Conservation (phyloP, 2,113 vertebrate species). For the Cheilinus undulatus region DNA sequence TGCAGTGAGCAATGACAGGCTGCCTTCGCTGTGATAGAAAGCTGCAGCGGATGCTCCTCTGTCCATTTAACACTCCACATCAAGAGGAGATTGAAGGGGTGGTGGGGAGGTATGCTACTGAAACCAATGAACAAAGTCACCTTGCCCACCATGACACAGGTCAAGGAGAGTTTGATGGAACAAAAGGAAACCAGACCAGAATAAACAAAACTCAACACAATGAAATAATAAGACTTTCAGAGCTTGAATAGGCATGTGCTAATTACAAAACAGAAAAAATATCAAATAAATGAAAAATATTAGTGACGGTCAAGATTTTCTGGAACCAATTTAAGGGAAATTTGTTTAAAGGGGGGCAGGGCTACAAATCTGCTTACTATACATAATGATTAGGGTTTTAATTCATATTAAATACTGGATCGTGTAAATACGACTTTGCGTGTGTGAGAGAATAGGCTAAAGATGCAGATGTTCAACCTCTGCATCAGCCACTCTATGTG, state of each 20-base stretch:
- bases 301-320: not conserved
- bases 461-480: not conserved
- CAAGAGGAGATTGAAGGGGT: conserved; percentile 1
- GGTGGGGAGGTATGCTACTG: conserved; percentile 17
- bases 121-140: conserved; percentile 44
- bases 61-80: conserved; percentile 25
- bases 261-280: not conserved
- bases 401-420: not conserved
- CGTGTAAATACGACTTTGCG: not conserved
- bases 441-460: not conserved
- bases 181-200: not conserved
- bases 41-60: conserved; percentile 48
- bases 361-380: not conserved
- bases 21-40: conserved; percentile 21
- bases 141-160: conserved; percentile 47
- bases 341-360: too few relatives aligned
- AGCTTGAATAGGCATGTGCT: too few relatives aligned
- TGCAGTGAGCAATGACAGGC: conserved; percentile 3
- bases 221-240: too few relatives aligned
- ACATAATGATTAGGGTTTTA: not conserved
- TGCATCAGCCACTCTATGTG: not conserved
- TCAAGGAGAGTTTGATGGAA: conserved; percentile 20
- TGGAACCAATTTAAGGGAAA: too few relatives aligned
- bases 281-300: not conserved
- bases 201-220: too few relatives aligned